Base-by-base conservation (phyloP, 2,888 invertebrate species). In the Mellilla xanthometata region DNA sequence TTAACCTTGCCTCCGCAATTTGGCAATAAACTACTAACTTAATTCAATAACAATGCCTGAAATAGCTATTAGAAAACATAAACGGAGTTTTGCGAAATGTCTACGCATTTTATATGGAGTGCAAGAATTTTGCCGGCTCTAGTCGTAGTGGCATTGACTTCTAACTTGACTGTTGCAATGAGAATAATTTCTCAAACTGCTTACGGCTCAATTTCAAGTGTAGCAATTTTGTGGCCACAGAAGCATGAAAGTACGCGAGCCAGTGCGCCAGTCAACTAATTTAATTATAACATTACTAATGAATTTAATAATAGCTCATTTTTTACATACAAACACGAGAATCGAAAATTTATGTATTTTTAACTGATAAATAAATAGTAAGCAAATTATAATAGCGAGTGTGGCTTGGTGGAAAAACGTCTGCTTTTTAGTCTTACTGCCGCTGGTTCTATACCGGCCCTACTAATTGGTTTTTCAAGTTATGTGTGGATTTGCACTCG, bases 81-180 rank as follows among this genome's bases (percentile, higher is more conserved):
- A 56, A 58, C 40, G 47, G 28, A 52, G 40, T 56, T 71, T 81
- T 78, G 58, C 72, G 78, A 78, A 83, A 84, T 68, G 52, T 44
- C 57, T 65, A 67, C 54, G 56, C 38, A 73, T 72, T 68, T 65
- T 66, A 62, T 58, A 62, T 65, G 60, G 66, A 76, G 69, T 80
- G 71, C 66, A 65, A 69, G 62, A 65, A 68, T 65, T 62, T 59
- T 49, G 60, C 62, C 62, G 66, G 66, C 74, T 73, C 74, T 73
- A 74, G 35, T 7, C 35, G 35, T 35, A 35, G 56, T 76, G 81
- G 76, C 83, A 81, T 84, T 83, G 84, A 81, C 69, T 76, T 76
- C 38, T 36, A 22, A 32, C n/a, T 73, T 60, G 58, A 54, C 61
- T 78, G 69, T 79, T 75, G 79, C 66, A 78, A 79, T 55, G 51